phyloP scores from a whole-genome alignment of 2,113 vertebrate genomes.

The Nesogale talazaci region DNA sequence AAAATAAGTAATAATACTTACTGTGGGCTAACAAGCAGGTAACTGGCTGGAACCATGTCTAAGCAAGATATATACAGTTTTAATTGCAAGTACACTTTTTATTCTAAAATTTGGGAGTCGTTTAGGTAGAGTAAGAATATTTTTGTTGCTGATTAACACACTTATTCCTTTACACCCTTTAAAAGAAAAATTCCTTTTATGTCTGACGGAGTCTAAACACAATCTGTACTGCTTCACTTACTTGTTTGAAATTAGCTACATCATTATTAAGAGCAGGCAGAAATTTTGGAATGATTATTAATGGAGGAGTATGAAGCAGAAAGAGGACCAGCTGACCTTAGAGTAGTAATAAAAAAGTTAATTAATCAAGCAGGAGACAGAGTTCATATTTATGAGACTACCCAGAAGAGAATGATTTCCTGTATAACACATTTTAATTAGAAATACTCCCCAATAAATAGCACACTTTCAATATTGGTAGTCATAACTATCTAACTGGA shows the following conservation, averaged over 20 bases:
- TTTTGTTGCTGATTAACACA: conserved; percentile 9
- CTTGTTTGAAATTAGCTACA: conserved; percentile 72
- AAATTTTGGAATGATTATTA: conserved; percentile 77
- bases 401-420: conserved; percentile 65
- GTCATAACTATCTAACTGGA: conserved; percentile 18
- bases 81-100: conserved; percentile 12
- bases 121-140: not conserved
- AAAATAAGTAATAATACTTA: not conserved
- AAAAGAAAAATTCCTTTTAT: not conserved
- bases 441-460: conserved; percentile 58
- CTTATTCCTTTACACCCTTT: conserved; percentile 24
- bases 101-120: conserved; percentile 14
- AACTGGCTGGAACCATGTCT: not conserved
- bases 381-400: conserved; percentile 75
- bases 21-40: not conserved
- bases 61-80: not conserved
- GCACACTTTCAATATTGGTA: not conserved
- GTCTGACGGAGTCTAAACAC: conserved; percentile 55
- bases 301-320: conserved; percentile 71
- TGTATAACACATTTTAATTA: conserved; percentile 69
- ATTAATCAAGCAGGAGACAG: conserved; percentile 73
- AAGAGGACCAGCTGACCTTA: conserved; percentile 71
- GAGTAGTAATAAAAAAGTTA: conserved; percentile 68
- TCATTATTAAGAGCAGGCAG: conserved; percentile 70
- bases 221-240: conserved; percentile 76